phyloP scores from a whole-genome alignment of 92 coral and sea anemone genomes.

The Epizoanthus ramosus region DNA sequence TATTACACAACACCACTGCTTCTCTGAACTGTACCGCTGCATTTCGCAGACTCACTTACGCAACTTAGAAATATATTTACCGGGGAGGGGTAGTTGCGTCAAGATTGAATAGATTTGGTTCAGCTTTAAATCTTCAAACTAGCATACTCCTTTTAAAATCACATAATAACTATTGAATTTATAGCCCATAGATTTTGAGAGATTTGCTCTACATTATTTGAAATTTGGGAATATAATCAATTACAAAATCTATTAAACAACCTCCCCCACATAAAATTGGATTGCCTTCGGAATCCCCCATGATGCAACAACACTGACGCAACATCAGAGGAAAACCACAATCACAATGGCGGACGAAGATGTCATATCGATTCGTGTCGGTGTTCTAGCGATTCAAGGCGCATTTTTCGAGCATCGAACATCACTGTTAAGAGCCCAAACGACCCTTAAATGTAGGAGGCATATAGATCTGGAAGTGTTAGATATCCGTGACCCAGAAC shows the following conservation, averaged over 20 bases:
- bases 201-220: no score
- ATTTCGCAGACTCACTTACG: no score
- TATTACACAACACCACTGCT: not conserved
- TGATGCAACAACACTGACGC: conserved; percentile 31
- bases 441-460: conserved; percentile 44
- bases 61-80: no score
- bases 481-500: conserved; percentile 75
- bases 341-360: conserved; percentile 51
- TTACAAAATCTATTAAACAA: no score
- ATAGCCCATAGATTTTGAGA: no score
- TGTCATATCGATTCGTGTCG: conserved; percentile 48
- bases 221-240: no score
- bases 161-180: no score
- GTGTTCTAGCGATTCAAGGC: conserved; percentile 95
- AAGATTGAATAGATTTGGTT: no score
- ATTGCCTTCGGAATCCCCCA: not conserved
- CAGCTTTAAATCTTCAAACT: no score
- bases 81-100: no score
- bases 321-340: conserved; percentile 21
- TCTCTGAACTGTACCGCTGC: no score
- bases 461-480: conserved; percentile 64
- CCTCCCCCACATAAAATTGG: not conserved
- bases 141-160: no score
- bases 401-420: conserved; percentile 89
- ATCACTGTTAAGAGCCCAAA: conserved; percentile 72